Percentiles rank a stretch among this genome's conserved stretches.
Evolutionary conservation across 2,113 vertebrate genomes (phyloP).

Genomic region (Taurulus bubalis): DNA sequence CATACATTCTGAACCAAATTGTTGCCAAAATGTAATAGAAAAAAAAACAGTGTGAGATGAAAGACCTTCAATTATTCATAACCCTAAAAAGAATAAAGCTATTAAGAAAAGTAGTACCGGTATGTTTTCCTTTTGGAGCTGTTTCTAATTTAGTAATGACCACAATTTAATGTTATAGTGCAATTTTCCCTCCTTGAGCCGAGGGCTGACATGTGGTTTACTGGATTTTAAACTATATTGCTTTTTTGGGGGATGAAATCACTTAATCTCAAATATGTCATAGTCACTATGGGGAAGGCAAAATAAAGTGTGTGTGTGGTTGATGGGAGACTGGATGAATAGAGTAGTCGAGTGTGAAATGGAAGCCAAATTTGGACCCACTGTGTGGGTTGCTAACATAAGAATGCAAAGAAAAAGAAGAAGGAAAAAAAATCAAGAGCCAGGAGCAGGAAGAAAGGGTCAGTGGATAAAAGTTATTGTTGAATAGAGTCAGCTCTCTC

Average conservation of each 20-base stretch:
- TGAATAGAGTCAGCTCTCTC: slow-evolving; percentile 45
- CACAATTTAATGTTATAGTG: slow-evolving; percentile 16
- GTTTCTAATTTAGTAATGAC: slow-evolving; percentile 53
- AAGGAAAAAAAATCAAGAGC: not conserved
- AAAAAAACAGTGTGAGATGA: not conserved
- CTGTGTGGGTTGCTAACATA: not conserved
- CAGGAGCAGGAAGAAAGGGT: slow-evolving; percentile 11
- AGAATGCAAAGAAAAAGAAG: not conserved
- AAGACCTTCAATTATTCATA: slow-evolving; percentile 47
- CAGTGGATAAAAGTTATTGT: slow-evolving; percentile 54
- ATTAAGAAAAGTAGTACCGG: slow-evolving; percentile 43
- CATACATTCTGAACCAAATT: not conserved
- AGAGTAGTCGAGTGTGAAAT: not conserved
- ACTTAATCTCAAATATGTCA: not conserved
- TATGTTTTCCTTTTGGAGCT: slow-evolving; percentile 47
- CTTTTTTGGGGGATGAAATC: not conserved
- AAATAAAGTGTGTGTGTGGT: not conserved
- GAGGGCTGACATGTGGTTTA: slow-evolving; percentile 7
- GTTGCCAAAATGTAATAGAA: not conserved
- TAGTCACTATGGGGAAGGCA: slow-evolving; percentile 62
- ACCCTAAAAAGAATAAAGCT: slow-evolving; percentile 25
- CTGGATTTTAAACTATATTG: not conserved
- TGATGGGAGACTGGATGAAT: not conserved
- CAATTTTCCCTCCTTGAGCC: slow-evolving; percentile 11
- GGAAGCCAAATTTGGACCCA: not conserved